phyloP scores from a whole-genome alignment of 2,888 invertebrate species.

The Altica lythri region DNA sequence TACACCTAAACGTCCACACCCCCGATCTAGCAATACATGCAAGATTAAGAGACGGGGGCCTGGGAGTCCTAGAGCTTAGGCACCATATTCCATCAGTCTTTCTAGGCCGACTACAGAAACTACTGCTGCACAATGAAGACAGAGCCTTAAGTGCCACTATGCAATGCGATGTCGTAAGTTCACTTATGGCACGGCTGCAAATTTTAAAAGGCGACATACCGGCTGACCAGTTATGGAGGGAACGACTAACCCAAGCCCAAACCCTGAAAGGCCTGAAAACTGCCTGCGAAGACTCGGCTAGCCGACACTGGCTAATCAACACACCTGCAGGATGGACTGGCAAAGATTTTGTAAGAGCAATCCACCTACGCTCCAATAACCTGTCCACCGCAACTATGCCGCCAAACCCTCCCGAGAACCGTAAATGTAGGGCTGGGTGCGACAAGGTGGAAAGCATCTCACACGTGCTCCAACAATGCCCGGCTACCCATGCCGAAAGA shows the following conservation, averaged over 20 bases:
- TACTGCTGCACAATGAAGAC: conserved; percentile 21
- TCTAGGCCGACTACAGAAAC: conserved; percentile 21
- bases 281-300: background rate
- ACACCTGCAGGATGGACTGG: conserved; percentile 22
- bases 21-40: conserved; percentile 45
- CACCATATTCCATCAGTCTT: conserved; percentile 1
- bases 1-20: conserved; percentile 59
- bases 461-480: conserved; percentile 32
- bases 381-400: conserved; percentile 24
- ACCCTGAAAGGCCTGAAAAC: background rate
- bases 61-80: conserved; percentile 40
- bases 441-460: conserved; percentile 15
- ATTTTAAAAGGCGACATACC: conserved; percentile 20
- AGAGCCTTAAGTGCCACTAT: conserved; percentile 12
- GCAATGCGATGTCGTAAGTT: conserved; percentile 4
- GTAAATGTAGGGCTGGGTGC: conserved; percentile 18
- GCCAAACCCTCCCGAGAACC: conserved; percentile 7
- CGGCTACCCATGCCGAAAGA: conserved; percentile 20
- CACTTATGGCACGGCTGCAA: conserved; percentile 6
- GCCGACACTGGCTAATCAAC: conserved; percentile 13
- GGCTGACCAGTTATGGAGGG: conserved; percentile 2
- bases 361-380: conserved; percentile 29
- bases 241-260: background rate
- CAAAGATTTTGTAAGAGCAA: conserved; percentile 19
- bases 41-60: conserved; percentile 39